Base-by-base conservation (phyloP, 1,140 invertebrate species). In the Drosophila arawakana region DNA sequence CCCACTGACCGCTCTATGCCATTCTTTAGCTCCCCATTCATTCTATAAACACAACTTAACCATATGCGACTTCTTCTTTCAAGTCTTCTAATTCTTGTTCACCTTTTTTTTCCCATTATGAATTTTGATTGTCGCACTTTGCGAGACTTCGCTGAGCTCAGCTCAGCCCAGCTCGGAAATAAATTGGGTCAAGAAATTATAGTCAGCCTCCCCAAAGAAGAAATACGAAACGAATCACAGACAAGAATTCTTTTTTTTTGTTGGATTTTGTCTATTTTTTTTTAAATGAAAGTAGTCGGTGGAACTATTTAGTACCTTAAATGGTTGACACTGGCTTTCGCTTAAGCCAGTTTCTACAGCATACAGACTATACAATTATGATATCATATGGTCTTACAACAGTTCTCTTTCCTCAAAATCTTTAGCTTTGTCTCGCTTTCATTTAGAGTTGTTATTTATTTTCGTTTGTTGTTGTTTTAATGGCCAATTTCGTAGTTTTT, bases 121-220 rank as follows among this genome's bases (percentile, higher is more conserved):
- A 43, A 43, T 41, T 30, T 41, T 41, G 39, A 41, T 41, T 41
- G 39, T 43, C 41, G 41, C 41, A 43, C 41, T 43, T 39, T 30
- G 25, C 37, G 37, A 9, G 37, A 7, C 41, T 13, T 43, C 41
- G 3, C 41, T 11, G 4, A 30, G 25, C 25, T 30, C 25, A 30
- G 25, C 39, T 41, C 4, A 11, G 9, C 39, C 2, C 39, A 13
- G 37, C 13, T 68, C 34, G 69, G 13, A 21, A 25, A 37, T 18
- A 61, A 84, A 80, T 84, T 84, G 67, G 81, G 76, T 81, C 73
- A 83, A 44, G 46, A 73, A 73, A 83, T 79, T 79, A 37, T 79
- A 83, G 83, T 83, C 80, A 83, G 37, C 47, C 41, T 46, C 34
- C 34, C 49, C 41, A 54, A 35, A 21, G 18, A 18, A 65, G 35